Evolutionary conservation across 1,140 invertebrate species (phyloP).

Genomic region (Tetranychus urticae): DNA sequence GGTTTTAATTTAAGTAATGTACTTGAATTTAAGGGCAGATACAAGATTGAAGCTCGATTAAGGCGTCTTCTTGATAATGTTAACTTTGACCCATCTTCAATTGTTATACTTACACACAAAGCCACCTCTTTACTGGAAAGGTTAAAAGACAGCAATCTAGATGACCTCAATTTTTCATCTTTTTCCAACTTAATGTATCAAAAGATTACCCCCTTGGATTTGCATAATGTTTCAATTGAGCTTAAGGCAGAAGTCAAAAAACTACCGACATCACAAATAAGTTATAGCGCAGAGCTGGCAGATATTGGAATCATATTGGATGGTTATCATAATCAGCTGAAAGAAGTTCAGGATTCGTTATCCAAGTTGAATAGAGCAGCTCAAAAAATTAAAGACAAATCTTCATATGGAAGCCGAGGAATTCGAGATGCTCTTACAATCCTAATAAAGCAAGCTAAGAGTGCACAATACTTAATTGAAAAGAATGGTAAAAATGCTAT

Average conservation of each 20-base stretch:
- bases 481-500: constrained; percentile 5
- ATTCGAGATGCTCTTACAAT: constrained; percentile 3
- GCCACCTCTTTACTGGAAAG: neutral
- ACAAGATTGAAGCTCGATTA: constrained; percentile 6
- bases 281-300: constrained; percentile 1
- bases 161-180: constrained; percentile 5
- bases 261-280: constrained; percentile 3
- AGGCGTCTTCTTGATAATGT: neutral
- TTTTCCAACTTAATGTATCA: constrained; percentile 8
- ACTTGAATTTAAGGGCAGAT: constrained; percentile 4
- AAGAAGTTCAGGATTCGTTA: neutral
- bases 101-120: constrained; percentile 2
- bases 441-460: constrained; percentile 4
- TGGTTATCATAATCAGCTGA: neutral
- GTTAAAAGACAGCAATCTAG: constrained; percentile 5
- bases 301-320: constrained; percentile 3
- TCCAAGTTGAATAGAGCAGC: neutral
- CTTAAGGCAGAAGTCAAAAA: constrained; percentile 3
- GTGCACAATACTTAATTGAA: constrained; percentile 7
- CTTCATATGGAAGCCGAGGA: constrained; percentile 3
- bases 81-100: constrained; percentile 2
- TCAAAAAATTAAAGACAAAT: constrained; percentile 7
- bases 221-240: constrained; percentile 1
- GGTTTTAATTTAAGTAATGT: constrained; percentile 6
- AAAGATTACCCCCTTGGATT: constrained; percentile 5